phyloP scores from a whole-genome alignment of 2,797 vertebrate genomes.

The Dromococcyx pavoninus region DNA sequence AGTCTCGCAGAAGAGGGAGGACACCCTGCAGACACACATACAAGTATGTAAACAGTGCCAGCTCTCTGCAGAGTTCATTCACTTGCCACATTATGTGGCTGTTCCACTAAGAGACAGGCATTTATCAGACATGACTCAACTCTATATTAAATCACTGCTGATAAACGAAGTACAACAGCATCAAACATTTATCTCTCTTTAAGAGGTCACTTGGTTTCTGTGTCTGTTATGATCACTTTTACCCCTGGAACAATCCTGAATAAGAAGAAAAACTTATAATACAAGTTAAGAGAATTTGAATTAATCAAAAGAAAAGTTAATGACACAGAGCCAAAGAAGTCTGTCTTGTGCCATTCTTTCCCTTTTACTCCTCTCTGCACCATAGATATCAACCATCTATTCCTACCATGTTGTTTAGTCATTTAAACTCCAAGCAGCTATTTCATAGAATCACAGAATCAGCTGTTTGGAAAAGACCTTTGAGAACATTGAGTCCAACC shows the following conservation, averaged over 20 bases:
- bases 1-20: not conserved
- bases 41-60: no score
- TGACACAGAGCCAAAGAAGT: not conserved
- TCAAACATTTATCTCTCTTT: conserved; percentile 86
- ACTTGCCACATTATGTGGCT: no score
- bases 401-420: not conserved
- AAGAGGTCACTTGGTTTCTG: conserved; percentile 94
- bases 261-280: not conserved
- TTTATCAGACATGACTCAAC: not conserved
- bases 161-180: not conserved
- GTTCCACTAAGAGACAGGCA: not conserved
- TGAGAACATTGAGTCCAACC: no score
- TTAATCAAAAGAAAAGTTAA: not conserved
- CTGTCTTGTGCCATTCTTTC: not conserved
- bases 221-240: conserved; percentile 96
- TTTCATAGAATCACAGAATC: not conserved
- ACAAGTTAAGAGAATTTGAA: not conserved
- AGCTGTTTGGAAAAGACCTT: no score
- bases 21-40: no score
- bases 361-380: not conserved
- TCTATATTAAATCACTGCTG: not conserved
- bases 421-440: not conserved
- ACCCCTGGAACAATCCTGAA: conserved; percentile 92
- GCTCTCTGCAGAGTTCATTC: no score
- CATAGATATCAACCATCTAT: not conserved